Base-by-base conservation (phyloP, 30 jellyfish, hydroid and myxozoan genomes). In the Turritopsis dohrnii region DNA sequence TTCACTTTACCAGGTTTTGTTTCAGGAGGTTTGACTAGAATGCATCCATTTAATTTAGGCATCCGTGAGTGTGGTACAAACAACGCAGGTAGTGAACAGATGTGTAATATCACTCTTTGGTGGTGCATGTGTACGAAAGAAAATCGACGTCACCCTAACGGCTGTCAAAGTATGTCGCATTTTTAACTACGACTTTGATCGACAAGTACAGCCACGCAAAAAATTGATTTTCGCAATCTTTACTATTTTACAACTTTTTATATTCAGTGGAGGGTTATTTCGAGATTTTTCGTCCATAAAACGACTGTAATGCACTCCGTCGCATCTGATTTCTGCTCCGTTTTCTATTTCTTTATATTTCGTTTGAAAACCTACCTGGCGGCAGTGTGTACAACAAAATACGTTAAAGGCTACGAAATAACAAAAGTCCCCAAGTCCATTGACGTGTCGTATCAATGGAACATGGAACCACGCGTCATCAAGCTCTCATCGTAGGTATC, bases 51-150 rank as follows among this genome's bases (percentile, higher is more conserved):
- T 5, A 41, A 41, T 72, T n/a, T 65, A 93, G 98, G 88, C 66
- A 29, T 80, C 21, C 72, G 88, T 73, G 98, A 93, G 83, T 93
- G 98, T 72, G 98, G 96, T 1, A 28, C 88, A 20, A 89, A 89
- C 27, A 93, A 93, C 52, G 98, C 97, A 22, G 98, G 98, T 1
- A 88, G 98, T 71, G 96, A 89, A 27, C 98, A 93, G 73, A 85
- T 87, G 96, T 93, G 98, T 66, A 85, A 79, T 71, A 93, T 88
- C 85, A 88, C 96, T 8, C 85, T 88, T 24, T 97, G 98, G 18
- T 89, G 98, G 27, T 93, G 81, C 79, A 26, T 84, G 91, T 93
- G 98, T 93, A 74, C 66, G 94, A 83, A 79, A 82, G 98, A 72
- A 79, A 85, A 52, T 71, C 89, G 53, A 81, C 75, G n/a, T 31